phyloP scores from a whole-genome alignment of 2,888 invertebrate species.

The Coremacera marginata region DNA sequence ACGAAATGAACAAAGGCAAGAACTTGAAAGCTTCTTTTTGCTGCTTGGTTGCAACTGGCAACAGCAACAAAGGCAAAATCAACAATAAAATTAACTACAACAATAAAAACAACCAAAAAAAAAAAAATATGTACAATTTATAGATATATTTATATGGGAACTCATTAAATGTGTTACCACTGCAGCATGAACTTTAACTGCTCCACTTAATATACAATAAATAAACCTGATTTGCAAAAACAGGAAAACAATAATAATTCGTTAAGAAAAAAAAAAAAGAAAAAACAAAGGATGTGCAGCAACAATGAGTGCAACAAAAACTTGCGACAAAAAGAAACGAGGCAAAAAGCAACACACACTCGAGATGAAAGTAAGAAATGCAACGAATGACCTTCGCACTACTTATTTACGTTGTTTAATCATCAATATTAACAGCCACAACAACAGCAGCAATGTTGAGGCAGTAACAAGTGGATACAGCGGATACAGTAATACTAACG shows the following conservation, averaged over 20 bases:
- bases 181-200: no score
- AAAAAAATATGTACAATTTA: no score
- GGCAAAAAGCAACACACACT: neutral
- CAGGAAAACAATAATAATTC: neutral
- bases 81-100: no score
- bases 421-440: slow-evolving; percentile 12
- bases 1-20: no score
- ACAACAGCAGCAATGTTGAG: neutral
- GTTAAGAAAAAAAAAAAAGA: neutral
- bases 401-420: slow-evolving; percentile 50
- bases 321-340: neutral
- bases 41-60: no score
- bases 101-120: no score
- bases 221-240: neutral
- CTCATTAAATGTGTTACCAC: no score
- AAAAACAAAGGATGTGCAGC: neutral
- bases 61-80: no score
- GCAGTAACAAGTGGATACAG: neutral
- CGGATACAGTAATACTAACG: neutral
- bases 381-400: slow-evolving; percentile 52
- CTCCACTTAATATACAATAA: neutral
- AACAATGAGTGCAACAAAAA: neutral
- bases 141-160: no score
- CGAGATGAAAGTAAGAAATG: slow-evolving; percentile 19
- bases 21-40: no score